phyloP scores from a whole-genome alignment of 2,888 invertebrate species.

The Rhagium mordax region DNA sequence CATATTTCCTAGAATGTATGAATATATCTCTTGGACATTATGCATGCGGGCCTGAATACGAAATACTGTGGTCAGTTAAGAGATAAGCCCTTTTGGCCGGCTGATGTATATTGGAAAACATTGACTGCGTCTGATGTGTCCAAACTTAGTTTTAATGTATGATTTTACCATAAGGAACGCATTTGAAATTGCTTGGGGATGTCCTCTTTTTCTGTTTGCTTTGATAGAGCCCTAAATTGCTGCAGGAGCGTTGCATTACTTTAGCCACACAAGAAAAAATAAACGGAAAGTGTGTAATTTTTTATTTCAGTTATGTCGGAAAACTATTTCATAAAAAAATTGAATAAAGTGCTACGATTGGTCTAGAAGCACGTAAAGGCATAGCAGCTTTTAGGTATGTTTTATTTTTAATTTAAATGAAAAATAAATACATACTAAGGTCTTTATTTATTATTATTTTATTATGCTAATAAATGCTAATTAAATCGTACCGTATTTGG shows the following conservation, averaged over 20 bases:
- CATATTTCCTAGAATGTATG: conserved; percentile 51
- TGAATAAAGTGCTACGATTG: too few species aligned
- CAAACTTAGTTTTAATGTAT: conserved; percentile 44
- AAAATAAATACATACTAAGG: too few species aligned
- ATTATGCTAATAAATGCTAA: too few species aligned
- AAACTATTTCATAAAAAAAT: too few species aligned
- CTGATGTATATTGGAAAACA: conserved; percentile 1
- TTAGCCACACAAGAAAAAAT: too few species aligned
- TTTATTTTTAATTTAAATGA: too few species aligned
- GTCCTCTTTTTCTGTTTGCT: not conserved
- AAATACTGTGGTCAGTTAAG: conserved; percentile 45
- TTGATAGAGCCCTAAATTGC: not conserved
- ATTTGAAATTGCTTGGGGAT: conserved; percentile 12
- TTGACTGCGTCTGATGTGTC: conserved; percentile 34
- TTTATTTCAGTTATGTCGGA: too few species aligned
- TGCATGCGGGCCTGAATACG: conserved; percentile 48
- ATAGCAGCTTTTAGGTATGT: too few species aligned
- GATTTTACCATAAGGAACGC: conserved; percentile 46
- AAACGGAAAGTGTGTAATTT: too few species aligned
- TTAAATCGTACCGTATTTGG: conserved; percentile 1
- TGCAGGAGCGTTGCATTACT: not conserved
- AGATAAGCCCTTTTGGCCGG: conserved; percentile 40
- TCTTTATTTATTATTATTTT: too few species aligned
- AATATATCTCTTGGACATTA: conserved; percentile 50
- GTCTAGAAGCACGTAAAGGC: too few species aligned